Base-by-base conservation (phyloP, 2,888 invertebrate species). In the Onthophagus sagittarius region DNA sequence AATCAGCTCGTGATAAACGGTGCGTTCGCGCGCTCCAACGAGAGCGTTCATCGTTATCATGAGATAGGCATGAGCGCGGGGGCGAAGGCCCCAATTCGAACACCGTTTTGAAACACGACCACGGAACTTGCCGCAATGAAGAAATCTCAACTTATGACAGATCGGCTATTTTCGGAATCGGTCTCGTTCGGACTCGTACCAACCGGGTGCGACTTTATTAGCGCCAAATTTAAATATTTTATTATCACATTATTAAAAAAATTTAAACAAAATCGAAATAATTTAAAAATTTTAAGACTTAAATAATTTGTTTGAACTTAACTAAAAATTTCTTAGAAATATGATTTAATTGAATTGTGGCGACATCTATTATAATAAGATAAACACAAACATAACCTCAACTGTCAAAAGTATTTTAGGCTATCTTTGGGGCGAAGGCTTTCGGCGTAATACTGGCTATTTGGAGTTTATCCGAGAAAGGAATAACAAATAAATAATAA, bases 21-120 rank as follows among this genome's bases (percentile, higher is more conserved):
- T 87, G 85, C 23, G 23, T 23, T 23, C 23, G 87, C 86, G 86
- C 87, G 86, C 85, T 87, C 88, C 87, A 85, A 87, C 39, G 39
- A 31, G n/a, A 15, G 15, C 31, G 87, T 86, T 87, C 89, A 90
- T 90, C 89, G 89, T 89, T 90, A 90, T 90, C 90, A 90, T 90
- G 90, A 90, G 88, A 88, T 88, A 89, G 87, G 87, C 90, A 90
- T 90, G 23, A 23, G 23, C 87, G 80, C 77, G 78, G 11, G 39
- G 39, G 23, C 23, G 3, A 23, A 23, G 39, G 39, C 39, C 39
- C 39, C 39, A 23, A 23, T 23, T 23, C 39, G 39, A 53, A 53
- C 23, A 23, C 23, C 23, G 23, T 23, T 23, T 23, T 23, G 23
- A 23, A 23, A 23, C 23, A 53, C 39, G 39, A 53, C 11, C 11